These are phyloP conservation scores for Apis laboriosa DNA, from an alignment of 1,140 invertebrate genomes.

Conservation along the genomic window DNA sequence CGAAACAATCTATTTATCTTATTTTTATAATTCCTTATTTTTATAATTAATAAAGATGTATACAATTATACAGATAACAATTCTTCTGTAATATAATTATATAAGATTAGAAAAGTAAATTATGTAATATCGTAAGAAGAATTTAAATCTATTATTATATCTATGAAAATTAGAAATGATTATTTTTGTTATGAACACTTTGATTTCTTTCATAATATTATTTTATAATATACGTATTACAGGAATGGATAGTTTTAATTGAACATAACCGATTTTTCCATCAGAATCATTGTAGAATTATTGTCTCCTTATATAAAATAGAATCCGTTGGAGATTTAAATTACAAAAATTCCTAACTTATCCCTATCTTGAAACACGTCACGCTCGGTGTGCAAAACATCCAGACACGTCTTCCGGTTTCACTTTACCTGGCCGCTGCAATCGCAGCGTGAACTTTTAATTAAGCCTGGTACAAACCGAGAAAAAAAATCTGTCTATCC, in stretches of 20 bases:
- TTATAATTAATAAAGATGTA: too few species aligned
- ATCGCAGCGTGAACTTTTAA: slow-evolving; percentile 43
- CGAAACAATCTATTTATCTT: too few species aligned
- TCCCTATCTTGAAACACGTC: slow-evolving; percentile 6
- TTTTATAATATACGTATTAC: too few species aligned
- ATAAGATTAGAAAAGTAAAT: too few species aligned
- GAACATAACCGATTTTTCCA: not conserved
- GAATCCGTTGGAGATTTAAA: slow-evolving; percentile 15
- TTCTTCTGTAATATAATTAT: too few species aligned
- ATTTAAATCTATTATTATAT: too few species aligned
- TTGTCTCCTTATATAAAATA: not conserved
- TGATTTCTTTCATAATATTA: too few species aligned
- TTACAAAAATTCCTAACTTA: slow-evolving; percentile 26
- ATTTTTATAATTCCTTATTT: too few species aligned
- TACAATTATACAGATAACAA: too few species aligned
- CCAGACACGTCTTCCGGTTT: slow-evolving; percentile 24
- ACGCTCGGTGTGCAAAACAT: slow-evolving; percentile 20
- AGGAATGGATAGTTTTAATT: not conserved
- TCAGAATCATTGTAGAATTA: not conserved
- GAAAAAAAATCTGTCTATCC: not conserved
- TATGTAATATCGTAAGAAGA: too few species aligned
- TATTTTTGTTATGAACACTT: too few species aligned
- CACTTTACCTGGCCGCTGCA: slow-evolving; percentile 25
- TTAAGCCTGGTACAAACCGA: not conserved
- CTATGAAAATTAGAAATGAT: too few species aligned